These are phyloP conservation scores for Torymus auratus DNA, from an alignment of 2,888 invertebrate genomes.

Conservation along the genomic window DNA sequence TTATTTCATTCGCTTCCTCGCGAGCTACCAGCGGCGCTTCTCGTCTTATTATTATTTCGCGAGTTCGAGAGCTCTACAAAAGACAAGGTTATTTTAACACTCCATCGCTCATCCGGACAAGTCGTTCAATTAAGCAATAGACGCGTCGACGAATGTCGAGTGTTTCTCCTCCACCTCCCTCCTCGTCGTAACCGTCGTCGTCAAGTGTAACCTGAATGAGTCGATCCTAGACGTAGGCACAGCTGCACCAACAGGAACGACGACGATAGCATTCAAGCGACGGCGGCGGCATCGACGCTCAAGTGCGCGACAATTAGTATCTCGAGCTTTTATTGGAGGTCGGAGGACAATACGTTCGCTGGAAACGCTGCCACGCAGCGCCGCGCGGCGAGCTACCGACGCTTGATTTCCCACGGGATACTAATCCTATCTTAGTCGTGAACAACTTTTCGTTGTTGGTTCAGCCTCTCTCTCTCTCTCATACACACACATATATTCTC, in stretches of 20 bases:
- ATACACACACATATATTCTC: constrained; percentile 51
- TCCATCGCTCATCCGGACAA: constrained; percentile 27
- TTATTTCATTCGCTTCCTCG: no score
- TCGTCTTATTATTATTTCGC: constrained; percentile 22
- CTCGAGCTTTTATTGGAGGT: constrained; percentile 70
- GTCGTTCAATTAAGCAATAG: constrained; percentile 49
- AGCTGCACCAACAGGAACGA: not conserved
- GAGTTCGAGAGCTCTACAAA: constrained; percentile 30
- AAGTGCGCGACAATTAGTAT: constrained; percentile 69
- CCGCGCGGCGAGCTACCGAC: constrained; percentile 17
- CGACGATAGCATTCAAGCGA: not conserved
- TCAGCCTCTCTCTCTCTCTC: constrained; percentile 60
- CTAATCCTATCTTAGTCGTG: constrained; percentile 70
- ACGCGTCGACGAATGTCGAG: constrained; percentile 6
- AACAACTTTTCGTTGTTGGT: constrained; percentile 68
- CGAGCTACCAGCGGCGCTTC: no score
- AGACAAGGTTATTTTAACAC: constrained; percentile 35
- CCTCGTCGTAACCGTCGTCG: not conserved
- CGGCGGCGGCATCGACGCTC: not conserved
- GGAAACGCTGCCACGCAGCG: no score
- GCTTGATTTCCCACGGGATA: constrained; percentile 73
- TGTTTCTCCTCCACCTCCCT: constrained; percentile 22
- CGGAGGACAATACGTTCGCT: constrained; percentile 68
- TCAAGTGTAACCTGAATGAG: constrained; percentile 21
- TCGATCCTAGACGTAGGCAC: constrained; percentile 11